Conservation (phyloP, 2,797 vertebrate genomes). For the Apodemus agrarius region DNA sequence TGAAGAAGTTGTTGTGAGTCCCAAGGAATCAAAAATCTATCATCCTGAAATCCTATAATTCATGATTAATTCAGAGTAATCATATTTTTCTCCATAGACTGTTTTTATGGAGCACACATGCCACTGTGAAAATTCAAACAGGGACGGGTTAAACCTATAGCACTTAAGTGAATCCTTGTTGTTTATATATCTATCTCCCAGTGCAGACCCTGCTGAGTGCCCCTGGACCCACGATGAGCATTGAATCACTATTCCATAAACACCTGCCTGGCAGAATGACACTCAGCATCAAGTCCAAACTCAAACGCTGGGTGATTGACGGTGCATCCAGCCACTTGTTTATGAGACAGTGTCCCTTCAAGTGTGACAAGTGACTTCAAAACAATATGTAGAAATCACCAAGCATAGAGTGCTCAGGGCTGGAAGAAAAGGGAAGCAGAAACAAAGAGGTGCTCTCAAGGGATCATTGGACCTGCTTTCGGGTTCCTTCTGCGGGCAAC, state of each 20-base stretch:
- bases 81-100: neutral
- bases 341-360: neutral
- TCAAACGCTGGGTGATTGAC: slow-evolving; percentile 33
- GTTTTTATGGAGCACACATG: neutral
- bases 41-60: neutral
- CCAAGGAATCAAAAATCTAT: neutral
- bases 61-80: neutral
- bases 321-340: neutral
- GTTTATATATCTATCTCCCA: neutral
- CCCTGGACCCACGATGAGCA: neutral
- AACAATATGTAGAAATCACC: neutral
- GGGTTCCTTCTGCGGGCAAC: neutral
- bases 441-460: neutral
- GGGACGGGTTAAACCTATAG: neutral
- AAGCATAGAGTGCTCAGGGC: neutral
- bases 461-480: neutral
- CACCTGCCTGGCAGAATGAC: neutral
- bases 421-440: neutral
- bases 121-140: neutral
- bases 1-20: neutral
- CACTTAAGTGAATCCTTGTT: neutral
- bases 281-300: neutral
- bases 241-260: neutral
- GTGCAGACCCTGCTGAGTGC: neutral
- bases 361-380: neutral